Evolutionary conservation across 1,140 invertebrate genomes (phyloP).

Genomic region (Drosophila ambigua): DNA sequence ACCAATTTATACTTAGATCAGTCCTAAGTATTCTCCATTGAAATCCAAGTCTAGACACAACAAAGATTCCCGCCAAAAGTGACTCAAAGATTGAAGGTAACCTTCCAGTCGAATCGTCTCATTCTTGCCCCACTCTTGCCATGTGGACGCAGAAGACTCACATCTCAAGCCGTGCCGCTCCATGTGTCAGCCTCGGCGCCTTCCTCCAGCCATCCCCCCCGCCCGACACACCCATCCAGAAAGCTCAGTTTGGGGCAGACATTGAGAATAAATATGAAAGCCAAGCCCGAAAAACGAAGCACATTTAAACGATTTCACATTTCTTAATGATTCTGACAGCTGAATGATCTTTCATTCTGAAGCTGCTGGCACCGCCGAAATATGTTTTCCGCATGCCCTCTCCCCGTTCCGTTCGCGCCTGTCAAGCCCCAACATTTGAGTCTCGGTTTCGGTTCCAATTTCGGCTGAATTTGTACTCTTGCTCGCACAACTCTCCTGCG

Average conservation of each 20-base stretch:
- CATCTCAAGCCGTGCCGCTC: slow-evolving; percentile 17
- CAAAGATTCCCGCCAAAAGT: too few species aligned
- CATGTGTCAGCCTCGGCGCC: slow-evolving; percentile 56
- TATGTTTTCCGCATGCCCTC: slow-evolving; percentile 40
- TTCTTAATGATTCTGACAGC: slow-evolving; percentile 80
- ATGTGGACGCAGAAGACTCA: slow-evolving; percentile 2
- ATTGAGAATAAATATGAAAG: slow-evolving; percentile 26
- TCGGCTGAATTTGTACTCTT: slow-evolving; percentile 47
- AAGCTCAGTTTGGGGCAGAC: slow-evolving; percentile 60
- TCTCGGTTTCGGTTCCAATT: slow-evolving; percentile 24
- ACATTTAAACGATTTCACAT: slow-evolving; percentile 79
- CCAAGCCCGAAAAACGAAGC: slow-evolving; percentile 20
- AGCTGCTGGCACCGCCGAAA: slow-evolving; percentile 22
- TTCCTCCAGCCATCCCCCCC: slow-evolving; percentile 11
- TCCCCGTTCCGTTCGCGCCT: slow-evolving; percentile 27
- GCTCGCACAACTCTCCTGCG: slow-evolving; percentile 36
- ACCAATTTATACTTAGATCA: too few species aligned
- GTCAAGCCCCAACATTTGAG: slow-evolving; percentile 36
- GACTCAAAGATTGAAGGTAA: too few species aligned
- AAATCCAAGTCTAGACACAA: too few species aligned
- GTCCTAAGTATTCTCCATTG: too few species aligned
- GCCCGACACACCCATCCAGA: slow-evolving; percentile 6
- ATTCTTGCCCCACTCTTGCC: background rate
- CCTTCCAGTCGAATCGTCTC: background rate
- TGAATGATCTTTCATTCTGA: slow-evolving; percentile 75